Evolutionary conservation across 2,888 invertebrate species (phyloP).

Genomic region (Uropetala carovei): DNA sequence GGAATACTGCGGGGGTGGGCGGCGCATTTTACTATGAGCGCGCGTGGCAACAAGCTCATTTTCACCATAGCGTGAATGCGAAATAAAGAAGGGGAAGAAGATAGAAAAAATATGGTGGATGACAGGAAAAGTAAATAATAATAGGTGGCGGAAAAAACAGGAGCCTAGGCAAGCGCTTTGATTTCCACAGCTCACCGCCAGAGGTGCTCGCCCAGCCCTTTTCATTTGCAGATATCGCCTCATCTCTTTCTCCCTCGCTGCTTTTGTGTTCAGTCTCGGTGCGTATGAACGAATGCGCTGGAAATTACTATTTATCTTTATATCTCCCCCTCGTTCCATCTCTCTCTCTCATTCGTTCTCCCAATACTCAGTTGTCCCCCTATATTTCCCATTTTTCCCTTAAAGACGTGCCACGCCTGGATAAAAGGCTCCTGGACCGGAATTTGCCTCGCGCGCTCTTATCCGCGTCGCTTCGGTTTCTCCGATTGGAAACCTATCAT

Average conservation of each 20-base stretch:
- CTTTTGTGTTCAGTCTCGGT: background rate
- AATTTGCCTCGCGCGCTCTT: background rate
- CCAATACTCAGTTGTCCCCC: background rate
- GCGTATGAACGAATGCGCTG: background rate
- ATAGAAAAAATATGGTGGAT: background rate
- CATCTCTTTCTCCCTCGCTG: background rate
- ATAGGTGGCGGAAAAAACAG: background rate
- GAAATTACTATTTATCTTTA: background rate
- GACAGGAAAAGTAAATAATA: background rate
- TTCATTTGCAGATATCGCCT: conserved; percentile 51
- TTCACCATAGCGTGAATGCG: too few species aligned
- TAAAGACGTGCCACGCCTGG: background rate
- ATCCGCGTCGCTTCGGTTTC: background rate
- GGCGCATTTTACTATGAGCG: too few species aligned
- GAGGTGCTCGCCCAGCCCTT: conserved; percentile 55
- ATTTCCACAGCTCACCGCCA: conserved; percentile 55
- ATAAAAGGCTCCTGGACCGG: background rate
- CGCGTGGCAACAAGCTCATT: too few species aligned
- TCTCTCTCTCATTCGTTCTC: background rate
- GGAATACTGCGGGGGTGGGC: too few species aligned
- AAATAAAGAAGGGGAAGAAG: too few species aligned
- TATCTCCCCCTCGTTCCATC: background rate
- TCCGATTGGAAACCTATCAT: background rate
- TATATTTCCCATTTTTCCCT: background rate
- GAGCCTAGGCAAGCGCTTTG: conserved; percentile 32